Base-by-base conservation (phyloP, 2,888 invertebrate species). In the Trachelus tabidus region DNA sequence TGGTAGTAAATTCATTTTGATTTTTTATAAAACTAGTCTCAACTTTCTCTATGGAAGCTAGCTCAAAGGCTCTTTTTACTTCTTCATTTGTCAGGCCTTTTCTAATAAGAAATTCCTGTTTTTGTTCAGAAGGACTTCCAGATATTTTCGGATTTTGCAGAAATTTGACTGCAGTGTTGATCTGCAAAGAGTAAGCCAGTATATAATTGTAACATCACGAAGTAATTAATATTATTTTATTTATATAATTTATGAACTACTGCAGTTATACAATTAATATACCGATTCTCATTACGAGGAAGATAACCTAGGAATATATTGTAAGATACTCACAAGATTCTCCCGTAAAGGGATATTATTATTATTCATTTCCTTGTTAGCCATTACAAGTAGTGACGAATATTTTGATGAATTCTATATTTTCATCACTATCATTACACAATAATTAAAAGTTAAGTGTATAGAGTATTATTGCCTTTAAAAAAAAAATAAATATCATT, bases 161-260 rank as follows among this genome's bases (percentile, higher is more conserved):
- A 92, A 98, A 98, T 88, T 96, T 96, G 4, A 97, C 94, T 9
- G 97, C 97, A 23, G 97, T 97, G 84, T 94, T 94, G 81, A 97
- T 95, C 97, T 97, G 90, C 34, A 93, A 93, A 91, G 80, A 82
- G 56, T 23, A 56, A 23, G 23, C 23, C 23, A 56, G 56, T 9
- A 6, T 9, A 56, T 9, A 56, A 56, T 56, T 56, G 9, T 56
- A 56, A 23, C 6, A 23, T 56, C 2, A 56, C 9, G 9, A 56
- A 56, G 9, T 56, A 56, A 56, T 23, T 56, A 56, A 56, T 23
- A 56, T 56, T 56, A 56, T 56, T 56, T 9, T 9, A 56, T 23
- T 56, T 56, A 56, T 56, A 56, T 23, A 2, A 56, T 23, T 56
- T 23, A 23, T 56, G 9, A 4, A 56, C 23, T 56, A 56, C 23